Percentiles rank a stretch among this genome's conserved stretches.
Conservation (phyloP, 2,888 invertebrate species). For the Ferrisia virgata region DNA sequence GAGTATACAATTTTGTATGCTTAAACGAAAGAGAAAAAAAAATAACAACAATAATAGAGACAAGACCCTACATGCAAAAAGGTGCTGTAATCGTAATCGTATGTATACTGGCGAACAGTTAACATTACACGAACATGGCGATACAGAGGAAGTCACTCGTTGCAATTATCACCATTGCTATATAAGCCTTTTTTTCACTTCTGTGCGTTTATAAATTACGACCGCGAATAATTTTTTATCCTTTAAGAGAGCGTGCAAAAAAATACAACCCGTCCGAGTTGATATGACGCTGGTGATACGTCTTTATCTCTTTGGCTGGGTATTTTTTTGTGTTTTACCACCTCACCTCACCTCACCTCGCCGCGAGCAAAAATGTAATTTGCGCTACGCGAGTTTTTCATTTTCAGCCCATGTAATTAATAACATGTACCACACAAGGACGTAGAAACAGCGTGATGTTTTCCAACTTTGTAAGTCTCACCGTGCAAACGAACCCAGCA, state of each 20-base stretch:
- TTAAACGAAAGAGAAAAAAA: too few relatives aligned
- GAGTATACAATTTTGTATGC: too few relatives aligned
- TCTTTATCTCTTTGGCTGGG: background rate
- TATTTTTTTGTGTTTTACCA: background rate
- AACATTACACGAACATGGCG: background rate
- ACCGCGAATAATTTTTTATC: background rate
- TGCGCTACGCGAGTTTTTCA: background rate
- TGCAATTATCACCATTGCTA: background rate
- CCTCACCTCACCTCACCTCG: background rate
- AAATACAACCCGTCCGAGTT: background rate
- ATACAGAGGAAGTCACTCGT: background rate
- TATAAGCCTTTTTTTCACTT: background rate
- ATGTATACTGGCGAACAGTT: too few relatives aligned
- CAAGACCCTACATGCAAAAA: background rate
- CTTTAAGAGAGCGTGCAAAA: background rate
- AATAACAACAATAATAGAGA: background rate
- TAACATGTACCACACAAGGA: background rate
- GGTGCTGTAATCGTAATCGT: too few relatives aligned
- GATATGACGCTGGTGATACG: background rate
- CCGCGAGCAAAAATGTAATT: background rate
- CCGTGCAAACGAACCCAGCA: background rate
- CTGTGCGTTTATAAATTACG: background rate
- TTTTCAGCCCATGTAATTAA: background rate
- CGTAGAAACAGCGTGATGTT: slow-evolving; percentile 13
- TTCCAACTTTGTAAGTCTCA: background rate